Percentiles rank a stretch among this genome's conserved stretches.
phyloP scores from a whole-genome alignment of 2,113 vertebrate genomes.

The Petromus typicus region DNA sequence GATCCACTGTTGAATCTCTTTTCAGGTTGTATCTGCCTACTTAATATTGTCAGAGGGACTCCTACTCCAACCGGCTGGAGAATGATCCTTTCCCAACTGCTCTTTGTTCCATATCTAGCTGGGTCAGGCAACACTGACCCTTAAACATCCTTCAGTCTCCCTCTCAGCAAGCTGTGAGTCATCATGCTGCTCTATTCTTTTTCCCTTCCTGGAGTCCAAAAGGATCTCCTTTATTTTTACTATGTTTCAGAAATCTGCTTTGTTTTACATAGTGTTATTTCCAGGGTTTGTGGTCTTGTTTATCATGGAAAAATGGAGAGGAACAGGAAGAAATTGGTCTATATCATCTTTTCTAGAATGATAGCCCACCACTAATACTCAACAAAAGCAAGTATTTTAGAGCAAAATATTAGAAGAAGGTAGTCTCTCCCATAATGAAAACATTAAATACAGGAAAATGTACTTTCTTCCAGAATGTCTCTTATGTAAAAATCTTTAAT shows the following conservation, averaged over 20 bases:
- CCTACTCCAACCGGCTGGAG: neutral
- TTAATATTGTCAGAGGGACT: neutral
- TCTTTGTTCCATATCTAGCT: neutral
- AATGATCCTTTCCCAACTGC: neutral
- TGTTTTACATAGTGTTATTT: neutral
- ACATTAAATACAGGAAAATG: neutral
- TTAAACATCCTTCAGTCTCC: rapidly evolving
- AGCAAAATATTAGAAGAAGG: neutral
- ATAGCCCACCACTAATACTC: neutral
- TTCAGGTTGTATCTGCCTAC: rapidly evolving
- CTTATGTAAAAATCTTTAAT: neutral
- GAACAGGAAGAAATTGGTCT: neutral
- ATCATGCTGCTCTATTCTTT: neutral
- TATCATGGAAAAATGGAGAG: neutral
- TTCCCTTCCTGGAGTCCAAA: neutral
- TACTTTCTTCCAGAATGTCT: neutral
- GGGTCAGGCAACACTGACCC: neutral
- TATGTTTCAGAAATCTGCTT: neutral
- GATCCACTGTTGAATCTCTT: neutral
- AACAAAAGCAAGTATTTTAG: neutral
- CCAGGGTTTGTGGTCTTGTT: neutral
- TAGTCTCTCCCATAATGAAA: neutral
- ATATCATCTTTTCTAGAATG: neutral
- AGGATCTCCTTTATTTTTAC: neutral
- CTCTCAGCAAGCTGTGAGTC: neutral